Percentiles rank a stretch among this genome's conserved stretches.
Evolutionary conservation across 37 sponge, comb jelly and placozoan species (phyloP).

Genomic region (Aphrocallistes beatrix): DNA sequence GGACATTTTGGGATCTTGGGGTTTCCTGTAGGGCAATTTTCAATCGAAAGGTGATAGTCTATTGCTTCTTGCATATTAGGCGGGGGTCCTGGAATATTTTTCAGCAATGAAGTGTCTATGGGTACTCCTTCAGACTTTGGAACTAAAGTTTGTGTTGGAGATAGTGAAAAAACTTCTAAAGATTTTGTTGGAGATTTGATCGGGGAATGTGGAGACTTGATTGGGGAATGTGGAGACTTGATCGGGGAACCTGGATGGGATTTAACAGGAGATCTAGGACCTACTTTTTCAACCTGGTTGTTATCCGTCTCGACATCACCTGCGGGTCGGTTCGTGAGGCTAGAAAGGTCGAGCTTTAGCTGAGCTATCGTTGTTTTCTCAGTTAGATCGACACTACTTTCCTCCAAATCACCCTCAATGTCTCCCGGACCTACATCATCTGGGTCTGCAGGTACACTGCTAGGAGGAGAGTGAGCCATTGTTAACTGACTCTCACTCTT

Average conservation of each 20-base stretch:
- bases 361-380: neutral
- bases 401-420: too few relatives aligned
- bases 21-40: neutral
- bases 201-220: too few relatives aligned
- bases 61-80: neutral
- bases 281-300: too few relatives aligned
- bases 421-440: neutral
- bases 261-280: too few relatives aligned
- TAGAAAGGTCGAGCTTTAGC: neutral
- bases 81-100: neutral
- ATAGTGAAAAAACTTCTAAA: too few relatives aligned
- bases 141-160: too few relatives aligned
- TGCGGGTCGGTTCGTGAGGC: too few relatives aligned
- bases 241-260: too few relatives aligned
- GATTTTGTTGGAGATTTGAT: too few relatives aligned
- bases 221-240: too few relatives aligned
- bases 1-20: neutral
- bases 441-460: neutral
- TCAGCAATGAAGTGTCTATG: neutral
- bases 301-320: too few relatives aligned
- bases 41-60: neutral
- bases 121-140: neutral
- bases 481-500: neutral
- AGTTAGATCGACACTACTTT: too few relatives aligned
- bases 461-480: neutral